phyloP scores from a whole-genome alignment of 2,113 vertebrate genomes.

The Motacilla tschutschensis region DNA sequence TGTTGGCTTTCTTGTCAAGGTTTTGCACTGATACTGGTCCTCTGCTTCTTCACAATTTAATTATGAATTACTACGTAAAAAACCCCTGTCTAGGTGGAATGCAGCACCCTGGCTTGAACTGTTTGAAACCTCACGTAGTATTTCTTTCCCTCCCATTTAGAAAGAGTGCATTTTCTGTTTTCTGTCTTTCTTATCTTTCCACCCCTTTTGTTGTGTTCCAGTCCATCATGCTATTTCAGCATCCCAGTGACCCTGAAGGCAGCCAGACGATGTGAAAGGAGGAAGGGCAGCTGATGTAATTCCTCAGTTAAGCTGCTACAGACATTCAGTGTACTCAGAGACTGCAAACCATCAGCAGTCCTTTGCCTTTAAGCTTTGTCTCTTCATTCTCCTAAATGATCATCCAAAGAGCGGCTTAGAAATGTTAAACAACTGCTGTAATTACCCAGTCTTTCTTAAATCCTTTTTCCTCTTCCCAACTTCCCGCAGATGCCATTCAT shows the following conservation, averaged over 20 bases:
- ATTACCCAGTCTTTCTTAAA: background rate
- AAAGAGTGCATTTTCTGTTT: background rate
- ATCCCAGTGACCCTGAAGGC: background rate
- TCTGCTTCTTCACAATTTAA: background rate
- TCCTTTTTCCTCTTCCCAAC: background rate
- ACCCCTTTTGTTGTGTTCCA: background rate
- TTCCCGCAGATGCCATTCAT: background rate
- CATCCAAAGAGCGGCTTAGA: background rate
- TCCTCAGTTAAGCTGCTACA: background rate
- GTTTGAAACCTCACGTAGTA: background rate
- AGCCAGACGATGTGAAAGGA: fast-evolving
- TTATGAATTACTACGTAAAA: background rate
- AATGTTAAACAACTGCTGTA: constrained; percentile 1
- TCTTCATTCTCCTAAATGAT: background rate
- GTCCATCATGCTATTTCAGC: background rate
- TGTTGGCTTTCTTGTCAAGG: background rate
- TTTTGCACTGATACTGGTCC: background rate
- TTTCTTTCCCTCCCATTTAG: background rate
- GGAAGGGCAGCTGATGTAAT: background rate
- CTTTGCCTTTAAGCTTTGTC: background rate
- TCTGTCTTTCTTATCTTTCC: background rate
- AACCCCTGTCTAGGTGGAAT: background rate
- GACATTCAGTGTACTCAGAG: background rate
- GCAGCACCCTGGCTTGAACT: background rate
- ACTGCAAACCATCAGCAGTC: background rate